Evolutionary conservation across 1,140 invertebrate species (phyloP).

Genomic region (Drosophila nasuta): DNA sequence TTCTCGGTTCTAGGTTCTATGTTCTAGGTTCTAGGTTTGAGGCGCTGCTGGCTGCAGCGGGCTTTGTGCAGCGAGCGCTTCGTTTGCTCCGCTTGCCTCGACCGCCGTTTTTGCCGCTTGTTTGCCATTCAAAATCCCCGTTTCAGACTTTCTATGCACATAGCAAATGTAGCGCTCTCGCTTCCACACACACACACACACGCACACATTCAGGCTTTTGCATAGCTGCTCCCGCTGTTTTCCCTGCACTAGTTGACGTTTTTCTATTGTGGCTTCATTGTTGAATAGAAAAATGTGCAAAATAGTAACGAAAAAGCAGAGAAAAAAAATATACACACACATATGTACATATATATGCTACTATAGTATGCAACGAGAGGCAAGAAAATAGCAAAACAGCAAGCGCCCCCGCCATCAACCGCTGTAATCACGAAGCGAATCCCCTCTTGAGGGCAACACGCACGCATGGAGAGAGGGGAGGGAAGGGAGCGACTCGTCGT

Average conservation of each 20-base stretch:
- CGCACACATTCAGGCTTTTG: background rate
- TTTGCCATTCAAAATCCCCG: constrained; percentile 80
- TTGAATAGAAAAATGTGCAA: constrained; percentile 84
- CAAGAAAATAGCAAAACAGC: constrained; percentile 79
- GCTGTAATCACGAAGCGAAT: background rate
- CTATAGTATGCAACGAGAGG: constrained; percentile 32
- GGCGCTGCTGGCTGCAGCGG: constrained; percentile 8
- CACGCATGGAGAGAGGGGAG: constrained; percentile 27
- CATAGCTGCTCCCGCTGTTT: constrained; percentile 25
- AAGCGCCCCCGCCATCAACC: constrained; percentile 1
- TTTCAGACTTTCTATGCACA: constrained; percentile 80
- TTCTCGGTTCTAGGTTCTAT: constrained; percentile 8
- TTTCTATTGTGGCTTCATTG: constrained; percentile 82
- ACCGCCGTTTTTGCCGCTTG: constrained; percentile 62
- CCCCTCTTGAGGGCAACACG: constrained; percentile 51
- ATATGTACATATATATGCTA: constrained; percentile 2
- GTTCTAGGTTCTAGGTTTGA: background rate
- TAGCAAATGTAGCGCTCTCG: constrained; percentile 66
- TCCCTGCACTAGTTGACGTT: constrained; percentile 78
- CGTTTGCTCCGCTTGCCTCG: constrained; percentile 9
- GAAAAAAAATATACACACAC: constrained; percentile 13
- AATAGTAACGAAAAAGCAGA: constrained; percentile 75
- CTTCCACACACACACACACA: constrained; percentile 47
- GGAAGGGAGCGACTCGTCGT: no score
- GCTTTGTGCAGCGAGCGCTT: constrained; percentile 26